Percentiles rank a stretch among this genome's conserved stretches.
Conservation (phyloP, 2,888 invertebrate species). For the Enoplolaimus lenunculus region DNA sequence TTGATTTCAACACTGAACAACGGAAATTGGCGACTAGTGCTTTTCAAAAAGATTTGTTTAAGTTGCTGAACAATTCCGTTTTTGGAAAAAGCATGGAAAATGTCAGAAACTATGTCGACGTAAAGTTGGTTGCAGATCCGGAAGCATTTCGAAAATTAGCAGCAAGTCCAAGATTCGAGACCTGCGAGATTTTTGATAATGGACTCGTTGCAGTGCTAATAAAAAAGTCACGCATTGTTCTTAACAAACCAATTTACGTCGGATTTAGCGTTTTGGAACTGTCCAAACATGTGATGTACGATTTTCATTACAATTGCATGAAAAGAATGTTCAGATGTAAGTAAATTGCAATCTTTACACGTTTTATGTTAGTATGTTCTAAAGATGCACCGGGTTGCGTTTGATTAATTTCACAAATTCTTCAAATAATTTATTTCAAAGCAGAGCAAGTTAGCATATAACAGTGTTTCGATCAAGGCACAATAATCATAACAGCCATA, state of each 20-base stretch:
- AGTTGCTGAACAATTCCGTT: too few species aligned
- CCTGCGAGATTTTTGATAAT: neutral
- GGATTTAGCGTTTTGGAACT: too few species aligned
- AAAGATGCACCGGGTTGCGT: too few species aligned
- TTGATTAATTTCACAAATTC: too few species aligned
- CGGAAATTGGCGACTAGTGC: slow-evolving; percentile 31
- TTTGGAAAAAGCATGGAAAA: too few species aligned
- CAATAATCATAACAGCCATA: too few species aligned
- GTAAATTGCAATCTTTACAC: too few species aligned
- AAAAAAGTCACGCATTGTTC: slow-evolving; percentile 25
- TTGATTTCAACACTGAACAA: neutral
- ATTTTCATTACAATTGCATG: neutral
- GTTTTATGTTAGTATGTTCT: too few species aligned
- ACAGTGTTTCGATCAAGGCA: too few species aligned
- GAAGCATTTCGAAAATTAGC: neutral
- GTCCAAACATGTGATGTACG: slow-evolving; percentile 32
- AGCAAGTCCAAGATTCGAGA: neutral
- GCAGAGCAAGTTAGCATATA: too few species aligned
- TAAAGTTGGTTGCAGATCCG: slow-evolving; percentile 24
- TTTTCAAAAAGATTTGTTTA: slow-evolving; percentile 42
- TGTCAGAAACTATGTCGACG: too few species aligned
- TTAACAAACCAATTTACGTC: slow-evolving; percentile 41
- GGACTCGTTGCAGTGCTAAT: neutral
- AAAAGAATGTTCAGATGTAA: slow-evolving; percentile 31
- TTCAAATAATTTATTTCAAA: too few species aligned